Conservation (phyloP, 1,140 invertebrate species). For the Whitmania pigra region DNA sequence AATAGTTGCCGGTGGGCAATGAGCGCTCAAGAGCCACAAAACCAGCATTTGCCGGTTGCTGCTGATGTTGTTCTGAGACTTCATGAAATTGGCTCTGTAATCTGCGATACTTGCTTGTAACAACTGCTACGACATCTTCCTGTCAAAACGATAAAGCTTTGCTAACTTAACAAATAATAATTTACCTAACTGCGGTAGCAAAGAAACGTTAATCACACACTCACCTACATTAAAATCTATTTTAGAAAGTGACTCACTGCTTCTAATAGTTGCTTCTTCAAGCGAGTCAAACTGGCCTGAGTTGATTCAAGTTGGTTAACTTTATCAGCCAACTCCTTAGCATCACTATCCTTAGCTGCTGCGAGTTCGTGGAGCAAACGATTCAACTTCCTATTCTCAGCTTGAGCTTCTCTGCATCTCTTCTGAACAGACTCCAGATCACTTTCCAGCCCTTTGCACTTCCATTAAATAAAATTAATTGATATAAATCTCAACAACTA, state of each 20-base stretch:
- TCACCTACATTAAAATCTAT: background rate
- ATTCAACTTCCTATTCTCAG: background rate
- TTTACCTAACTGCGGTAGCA: too few relatives aligned
- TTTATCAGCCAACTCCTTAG: background rate
- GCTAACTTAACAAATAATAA: too few relatives aligned
- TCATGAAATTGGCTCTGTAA: background rate
- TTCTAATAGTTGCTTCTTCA: constrained; percentile 1
- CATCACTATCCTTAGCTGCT: background rate
- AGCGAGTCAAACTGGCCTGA: background rate
- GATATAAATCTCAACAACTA: too few relatives aligned
- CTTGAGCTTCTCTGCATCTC: background rate
- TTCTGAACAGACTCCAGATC: constrained; percentile 1
- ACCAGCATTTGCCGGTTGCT: too few relatives aligned
- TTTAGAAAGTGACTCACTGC: background rate
- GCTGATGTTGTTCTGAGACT: too few relatives aligned
- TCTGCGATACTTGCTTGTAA: background rate
- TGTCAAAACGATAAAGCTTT: background rate
- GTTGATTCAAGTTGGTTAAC: background rate
- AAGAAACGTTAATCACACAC: too few relatives aligned
- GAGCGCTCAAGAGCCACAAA: too few relatives aligned
- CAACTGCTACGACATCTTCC: background rate
- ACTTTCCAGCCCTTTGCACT: background rate
- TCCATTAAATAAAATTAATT: too few relatives aligned
- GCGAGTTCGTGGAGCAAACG: background rate
- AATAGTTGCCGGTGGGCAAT: background rate